Evolutionary conservation across 2,113 vertebrate species (phyloP).

Genomic region (Nyctereutes procyonoides): DNA sequence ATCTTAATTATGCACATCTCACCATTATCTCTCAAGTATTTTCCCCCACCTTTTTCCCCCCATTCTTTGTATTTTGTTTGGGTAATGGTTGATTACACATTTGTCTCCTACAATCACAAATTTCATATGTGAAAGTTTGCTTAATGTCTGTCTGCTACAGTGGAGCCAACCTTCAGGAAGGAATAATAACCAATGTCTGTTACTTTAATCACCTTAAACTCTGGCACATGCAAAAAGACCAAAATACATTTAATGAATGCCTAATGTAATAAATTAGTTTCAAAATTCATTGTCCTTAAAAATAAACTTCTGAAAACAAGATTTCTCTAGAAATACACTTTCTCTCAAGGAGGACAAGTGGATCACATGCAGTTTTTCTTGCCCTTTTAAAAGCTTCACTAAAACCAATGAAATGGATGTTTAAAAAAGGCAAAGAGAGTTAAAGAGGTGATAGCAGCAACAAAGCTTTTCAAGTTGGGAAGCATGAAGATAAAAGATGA

Average conservation of each 20-base stretch:
- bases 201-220: background rate
- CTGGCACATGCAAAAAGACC: background rate
- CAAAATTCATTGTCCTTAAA: background rate
- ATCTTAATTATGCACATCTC: background rate
- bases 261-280: background rate
- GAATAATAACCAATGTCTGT: background rate
- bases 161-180: background rate
- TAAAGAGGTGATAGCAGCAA: background rate
- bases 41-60: background rate
- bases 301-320: slow-evolving; percentile 36
- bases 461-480: background rate
- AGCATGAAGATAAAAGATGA: background rate
- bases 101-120: background rate
- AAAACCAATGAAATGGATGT: background rate
- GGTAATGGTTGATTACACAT: background rate
- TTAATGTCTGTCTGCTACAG: background rate
- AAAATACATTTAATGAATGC: background rate
- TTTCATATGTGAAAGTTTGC: background rate
- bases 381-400: background rate
- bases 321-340: background rate
- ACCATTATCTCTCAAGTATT: background rate
- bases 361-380: background rate
- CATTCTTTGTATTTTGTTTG: background rate
- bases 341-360: background rate
- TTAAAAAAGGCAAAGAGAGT: slow-evolving; percentile 14